These are phyloP conservation scores for Drosophila tripunctata DNA, from an alignment of 2,888 invertebrate genomes.

Conservation along the genomic window DNA sequence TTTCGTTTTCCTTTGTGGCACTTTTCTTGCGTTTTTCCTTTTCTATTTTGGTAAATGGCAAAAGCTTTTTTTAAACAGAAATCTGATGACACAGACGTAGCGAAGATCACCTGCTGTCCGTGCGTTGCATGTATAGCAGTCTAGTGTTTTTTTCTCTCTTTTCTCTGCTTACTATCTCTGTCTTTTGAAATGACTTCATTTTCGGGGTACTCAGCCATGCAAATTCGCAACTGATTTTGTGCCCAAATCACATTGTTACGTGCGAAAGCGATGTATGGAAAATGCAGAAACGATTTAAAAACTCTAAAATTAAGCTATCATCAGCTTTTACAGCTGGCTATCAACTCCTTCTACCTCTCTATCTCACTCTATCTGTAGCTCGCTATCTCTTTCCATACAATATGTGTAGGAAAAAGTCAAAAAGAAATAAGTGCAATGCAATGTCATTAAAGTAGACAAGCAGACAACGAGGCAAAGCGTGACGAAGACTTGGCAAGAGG, in stretches of 20 bases:
- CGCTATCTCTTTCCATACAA: conserved; percentile 22
- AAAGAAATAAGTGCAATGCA: conserved; percentile 78
- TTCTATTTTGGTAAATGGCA: conserved; percentile 3
- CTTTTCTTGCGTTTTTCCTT: background rate
- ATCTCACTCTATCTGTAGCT: background rate
- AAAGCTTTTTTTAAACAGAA: conserved; percentile 12
- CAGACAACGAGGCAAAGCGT: conserved; percentile 56
- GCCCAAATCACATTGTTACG: conserved; percentile 71
- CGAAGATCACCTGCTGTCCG: conserved; percentile 51
- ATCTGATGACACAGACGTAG: conserved; percentile 49
- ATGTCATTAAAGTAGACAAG: conserved; percentile 78
- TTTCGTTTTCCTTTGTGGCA: background rate
- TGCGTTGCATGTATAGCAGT: conserved; percentile 52
- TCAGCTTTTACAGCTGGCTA: conserved; percentile 76
- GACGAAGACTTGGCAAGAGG: conserved; percentile 9
- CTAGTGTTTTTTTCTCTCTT: conserved; percentile 2
- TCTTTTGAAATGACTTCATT: conserved; percentile 69
- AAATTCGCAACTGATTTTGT: conserved; percentile 76
- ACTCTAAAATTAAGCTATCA: conserved; percentile 79
- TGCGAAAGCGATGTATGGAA: conserved; percentile 39
- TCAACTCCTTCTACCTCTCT: conserved; percentile 32
- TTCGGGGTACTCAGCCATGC: conserved; percentile 56
- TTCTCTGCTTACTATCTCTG: background rate
- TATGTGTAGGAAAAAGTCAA: conserved; percentile 54
- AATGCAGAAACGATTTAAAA: conserved; percentile 71